Evolutionary conservation across 2,113 vertebrate species (phyloP).

Genomic region (Gymnobelideus leadbeateri): DNA sequence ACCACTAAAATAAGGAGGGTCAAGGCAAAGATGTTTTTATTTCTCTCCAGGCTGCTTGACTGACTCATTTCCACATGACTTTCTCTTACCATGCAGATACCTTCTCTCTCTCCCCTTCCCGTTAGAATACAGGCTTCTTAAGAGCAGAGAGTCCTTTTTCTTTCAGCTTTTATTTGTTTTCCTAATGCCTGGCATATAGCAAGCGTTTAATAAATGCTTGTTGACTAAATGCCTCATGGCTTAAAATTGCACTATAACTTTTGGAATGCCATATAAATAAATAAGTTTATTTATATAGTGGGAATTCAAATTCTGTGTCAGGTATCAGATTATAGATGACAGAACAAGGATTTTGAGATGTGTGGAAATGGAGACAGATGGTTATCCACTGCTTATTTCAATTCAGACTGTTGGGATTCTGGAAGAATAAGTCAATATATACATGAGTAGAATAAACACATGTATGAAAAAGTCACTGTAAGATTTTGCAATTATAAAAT

Average conservation of each 20-base stretch:
- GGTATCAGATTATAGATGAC: background rate
- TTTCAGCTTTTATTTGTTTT: background rate
- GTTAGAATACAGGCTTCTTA: background rate
- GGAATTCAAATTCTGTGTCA: background rate
- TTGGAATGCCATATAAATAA: background rate
- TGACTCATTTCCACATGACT: background rate
- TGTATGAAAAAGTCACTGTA: background rate
- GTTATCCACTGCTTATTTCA: background rate
- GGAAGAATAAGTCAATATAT: background rate
- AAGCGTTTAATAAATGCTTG: background rate
- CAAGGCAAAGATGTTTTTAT: background rate
- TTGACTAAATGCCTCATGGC: background rate
- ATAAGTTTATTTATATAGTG: background rate
- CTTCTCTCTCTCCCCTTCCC: background rate
- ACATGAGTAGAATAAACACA: background rate
- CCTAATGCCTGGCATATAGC: background rate
- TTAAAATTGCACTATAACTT: background rate
- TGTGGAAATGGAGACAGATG: background rate
- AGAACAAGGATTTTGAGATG: background rate
- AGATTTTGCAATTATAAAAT: background rate
- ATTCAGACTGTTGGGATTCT: background rate
- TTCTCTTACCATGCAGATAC: background rate
- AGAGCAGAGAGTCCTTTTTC: background rate
- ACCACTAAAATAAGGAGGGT: background rate
- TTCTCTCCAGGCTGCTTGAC: background rate